These are phyloP conservation scores for Dasyurus viverrinus DNA, from an alignment of 2,113 vertebrate species.

Conservation along the genomic window DNA sequence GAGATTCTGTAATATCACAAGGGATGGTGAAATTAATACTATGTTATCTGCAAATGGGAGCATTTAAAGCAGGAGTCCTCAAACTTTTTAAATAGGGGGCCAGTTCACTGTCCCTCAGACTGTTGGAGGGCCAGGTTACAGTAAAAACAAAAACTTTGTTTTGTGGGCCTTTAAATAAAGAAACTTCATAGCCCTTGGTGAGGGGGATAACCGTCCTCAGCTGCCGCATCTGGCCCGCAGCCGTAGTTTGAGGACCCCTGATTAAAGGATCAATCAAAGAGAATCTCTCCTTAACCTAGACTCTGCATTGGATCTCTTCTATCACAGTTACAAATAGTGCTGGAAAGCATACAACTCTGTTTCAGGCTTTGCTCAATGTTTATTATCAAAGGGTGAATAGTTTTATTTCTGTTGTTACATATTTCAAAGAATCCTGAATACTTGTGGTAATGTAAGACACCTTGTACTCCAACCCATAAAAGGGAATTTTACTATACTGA, in stretches of 20 bases:
- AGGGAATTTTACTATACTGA: neutral
- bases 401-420: neutral
- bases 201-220: too few relatives aligned
- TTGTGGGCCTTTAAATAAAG: too few relatives aligned
- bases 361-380: neutral
- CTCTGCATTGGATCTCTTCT: neutral
- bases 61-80: neutral
- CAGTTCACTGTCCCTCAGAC: too few relatives aligned
- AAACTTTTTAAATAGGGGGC: too few relatives aligned
- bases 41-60: neutral
- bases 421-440: neutral
- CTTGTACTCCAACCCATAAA: neutral
- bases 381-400: neutral
- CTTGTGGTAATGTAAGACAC: too few relatives aligned
- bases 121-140: too few relatives aligned
- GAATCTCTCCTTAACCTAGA: neutral
- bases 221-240: too few relatives aligned
- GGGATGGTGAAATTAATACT: neutral
- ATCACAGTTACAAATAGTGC: neutral
- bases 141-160: too few relatives aligned
- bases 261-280: neutral
- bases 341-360: neutral
- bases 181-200: too few relatives aligned
- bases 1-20: neutral
- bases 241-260: too few relatives aligned